Evolutionary conservation across 2,888 invertebrate species (phyloP).

Genomic region (Eumacrocentrus americanus): DNA sequence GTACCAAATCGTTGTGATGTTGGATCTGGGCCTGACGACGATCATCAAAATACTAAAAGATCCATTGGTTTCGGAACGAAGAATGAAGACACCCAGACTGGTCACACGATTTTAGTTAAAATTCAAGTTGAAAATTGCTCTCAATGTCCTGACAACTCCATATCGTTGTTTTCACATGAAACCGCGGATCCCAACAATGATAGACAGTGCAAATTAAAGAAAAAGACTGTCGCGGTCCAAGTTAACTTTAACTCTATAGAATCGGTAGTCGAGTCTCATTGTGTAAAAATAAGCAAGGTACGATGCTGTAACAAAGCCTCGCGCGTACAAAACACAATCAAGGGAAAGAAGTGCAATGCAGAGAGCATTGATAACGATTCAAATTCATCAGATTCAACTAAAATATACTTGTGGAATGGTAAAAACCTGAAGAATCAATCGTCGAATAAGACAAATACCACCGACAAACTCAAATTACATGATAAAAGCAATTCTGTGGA

Average conservation of each 20-base stretch:
- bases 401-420: slow-evolving; percentile 45
- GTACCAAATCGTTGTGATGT: slow-evolving; percentile 16
- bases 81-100: slow-evolving; percentile 33
- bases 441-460: slow-evolving; percentile 39
- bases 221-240: slow-evolving; percentile 40
- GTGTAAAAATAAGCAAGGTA: slow-evolving; percentile 39
- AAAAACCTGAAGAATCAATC: slow-evolving; percentile 40
- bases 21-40: slow-evolving; percentile 15
- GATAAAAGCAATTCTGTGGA: slow-evolving; percentile 39
- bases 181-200: slow-evolving; percentile 38
- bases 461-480: slow-evolving; percentile 22
- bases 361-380: slow-evolving; percentile 14
- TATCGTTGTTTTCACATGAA: slow-evolving; percentile 39
- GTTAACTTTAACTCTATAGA: slow-evolving; percentile 49
- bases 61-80: slow-evolving; percentile 13
- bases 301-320: slow-evolving; percentile 40
- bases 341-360: slow-evolving; percentile 35
- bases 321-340: slow-evolving; percentile 25
- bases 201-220: slow-evolving; percentile 32
- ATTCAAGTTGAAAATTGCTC: slow-evolving; percentile 51
- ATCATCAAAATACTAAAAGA: slow-evolving; percentile 16
- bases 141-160: slow-evolving; percentile 42
- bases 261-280: slow-evolving; percentile 39
- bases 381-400: slow-evolving; percentile 37
- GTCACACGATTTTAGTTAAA: slow-evolving; percentile 43